Evolutionary conservation across 2,888 invertebrate species (phyloP).

Genomic region (Alloplasta piceator): DNA sequence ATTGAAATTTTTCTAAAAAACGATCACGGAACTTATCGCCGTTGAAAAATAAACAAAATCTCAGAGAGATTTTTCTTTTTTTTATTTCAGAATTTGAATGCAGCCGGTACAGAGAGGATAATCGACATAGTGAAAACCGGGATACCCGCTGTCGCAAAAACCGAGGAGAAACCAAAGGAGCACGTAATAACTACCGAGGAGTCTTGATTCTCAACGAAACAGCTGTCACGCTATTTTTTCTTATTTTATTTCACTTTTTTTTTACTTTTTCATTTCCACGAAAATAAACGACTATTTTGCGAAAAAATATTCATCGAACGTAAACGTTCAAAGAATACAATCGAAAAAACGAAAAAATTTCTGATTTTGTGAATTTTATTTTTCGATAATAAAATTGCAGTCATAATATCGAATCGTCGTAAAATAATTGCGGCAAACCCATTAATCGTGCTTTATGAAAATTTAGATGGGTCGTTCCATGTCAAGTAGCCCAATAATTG

Average conservation of each 20-base stretch:
- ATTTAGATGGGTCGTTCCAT: too few species aligned
- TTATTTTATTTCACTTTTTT: conserved; percentile 15
- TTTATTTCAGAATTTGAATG: conserved; percentile 70
- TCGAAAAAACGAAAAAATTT: neutral
- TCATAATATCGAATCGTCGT: neutral
- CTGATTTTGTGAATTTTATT: conserved; percentile 8
- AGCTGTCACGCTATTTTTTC: conserved; percentile 3
- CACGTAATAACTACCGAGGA: conserved; percentile 71
- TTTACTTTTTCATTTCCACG: conserved; percentile 22
- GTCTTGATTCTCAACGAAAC: conserved; percentile 37
- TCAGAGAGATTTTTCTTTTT: conserved; percentile 18
- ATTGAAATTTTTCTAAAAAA: too few species aligned
- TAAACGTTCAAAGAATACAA: neutral
- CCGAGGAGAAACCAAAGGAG: conserved; percentile 66
- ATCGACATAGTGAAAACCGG: conserved; percentile 79
- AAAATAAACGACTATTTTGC: neutral
- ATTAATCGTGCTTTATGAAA: too few species aligned
- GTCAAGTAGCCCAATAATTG: too few species aligned
- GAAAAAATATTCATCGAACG: conserved; percentile 20
- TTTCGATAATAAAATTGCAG: neutral
- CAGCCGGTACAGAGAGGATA: conserved; percentile 74
- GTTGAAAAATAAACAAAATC: too few species aligned
- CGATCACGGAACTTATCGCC: too few species aligned
- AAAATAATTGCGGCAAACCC: too few species aligned
- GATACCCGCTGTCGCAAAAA: conserved; percentile 73